phyloP scores from a whole-genome alignment of 2,888 invertebrate genomes.

The Drosophila gaucha region DNA sequence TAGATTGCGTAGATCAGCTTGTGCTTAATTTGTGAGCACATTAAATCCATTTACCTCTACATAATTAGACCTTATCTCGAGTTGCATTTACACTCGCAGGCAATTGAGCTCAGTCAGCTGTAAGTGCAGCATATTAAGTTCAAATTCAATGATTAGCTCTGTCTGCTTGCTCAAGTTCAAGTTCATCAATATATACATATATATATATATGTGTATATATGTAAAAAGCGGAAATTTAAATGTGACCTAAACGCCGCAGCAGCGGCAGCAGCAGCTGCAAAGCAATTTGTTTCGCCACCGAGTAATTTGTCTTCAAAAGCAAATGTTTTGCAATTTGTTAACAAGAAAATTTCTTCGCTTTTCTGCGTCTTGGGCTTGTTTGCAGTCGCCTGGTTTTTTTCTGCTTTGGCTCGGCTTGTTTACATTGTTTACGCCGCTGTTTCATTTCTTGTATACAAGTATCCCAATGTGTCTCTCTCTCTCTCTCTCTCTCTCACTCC shows the following conservation, averaged over 20 bases:
- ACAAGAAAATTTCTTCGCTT: conserved; percentile 76
- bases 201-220: not conserved
- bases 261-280: conserved; percentile 46
- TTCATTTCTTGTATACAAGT: conserved; percentile 42
- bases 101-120: conserved; percentile 25
- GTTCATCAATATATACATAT: conserved; percentile 38
- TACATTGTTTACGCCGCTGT: conserved; percentile 63
- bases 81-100: conserved; percentile 12
- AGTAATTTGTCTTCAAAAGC: conserved; percentile 80
- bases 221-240: conserved; percentile 38
- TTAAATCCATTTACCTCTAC: conserved; percentile 61
- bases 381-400: conserved; percentile 64
- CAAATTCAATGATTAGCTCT: conserved; percentile 21
- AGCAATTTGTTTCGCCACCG: conserved; percentile 78
- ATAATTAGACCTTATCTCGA: conserved; percentile 15
- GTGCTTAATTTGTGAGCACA: conserved; percentile 36
- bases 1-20: conserved; percentile 13
- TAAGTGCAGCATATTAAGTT: conserved; percentile 31
- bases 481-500: not conserved
- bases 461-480: conserved; percentile 1
- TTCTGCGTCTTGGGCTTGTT: conserved; percentile 60
- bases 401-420: conserved; percentile 59
- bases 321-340: conserved; percentile 80
- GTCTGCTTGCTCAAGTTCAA: conserved; percentile 36
- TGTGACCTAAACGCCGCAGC: conserved; percentile 26